Evolutionary conservation across 2,797 vertebrate genomes (phyloP).

Genomic region (Malurus splendens): DNA sequence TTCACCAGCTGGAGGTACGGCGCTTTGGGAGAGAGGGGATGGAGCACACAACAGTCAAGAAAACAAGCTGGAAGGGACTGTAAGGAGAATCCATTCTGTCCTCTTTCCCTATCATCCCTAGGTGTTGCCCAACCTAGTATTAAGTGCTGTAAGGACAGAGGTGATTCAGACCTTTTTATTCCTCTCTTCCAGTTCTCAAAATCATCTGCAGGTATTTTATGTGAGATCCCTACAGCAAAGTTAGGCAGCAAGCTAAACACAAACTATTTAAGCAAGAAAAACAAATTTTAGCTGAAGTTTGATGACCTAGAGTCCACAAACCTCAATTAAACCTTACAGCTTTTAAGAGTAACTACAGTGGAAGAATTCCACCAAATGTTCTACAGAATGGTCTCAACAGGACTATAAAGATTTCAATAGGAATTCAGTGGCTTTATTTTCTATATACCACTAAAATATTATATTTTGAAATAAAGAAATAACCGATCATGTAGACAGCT

Average conservation of each 20-base stretch:
- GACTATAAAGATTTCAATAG: neutral
- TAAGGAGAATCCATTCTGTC: neutral
- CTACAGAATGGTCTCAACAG: neutral
- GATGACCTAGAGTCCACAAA: neutral
- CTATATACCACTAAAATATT: neutral
- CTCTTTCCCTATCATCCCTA: rapidly evolving
- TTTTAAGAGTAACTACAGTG: neutral
- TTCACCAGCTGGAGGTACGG: neutral
- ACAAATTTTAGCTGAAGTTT: neutral
- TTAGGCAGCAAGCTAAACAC: neutral
- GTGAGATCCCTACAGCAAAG: neutral
- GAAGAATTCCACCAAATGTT: neutral
- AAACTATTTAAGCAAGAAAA: neutral
- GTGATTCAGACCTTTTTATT: neutral
- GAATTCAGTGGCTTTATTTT: neutral
- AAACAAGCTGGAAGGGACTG: neutral
- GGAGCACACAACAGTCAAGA: neutral
- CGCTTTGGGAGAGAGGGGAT: neutral
- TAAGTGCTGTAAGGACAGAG: neutral
- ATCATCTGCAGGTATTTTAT: neutral
- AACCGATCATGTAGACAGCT: neutral
- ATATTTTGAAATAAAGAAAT: neutral
- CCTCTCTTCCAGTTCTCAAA: neutral
- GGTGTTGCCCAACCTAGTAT: neutral
- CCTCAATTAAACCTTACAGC: neutral